Evolutionary conservation across 2,113 vertebrate species (phyloP).

Genomic region (Coreoperca whiteheadi): DNA sequence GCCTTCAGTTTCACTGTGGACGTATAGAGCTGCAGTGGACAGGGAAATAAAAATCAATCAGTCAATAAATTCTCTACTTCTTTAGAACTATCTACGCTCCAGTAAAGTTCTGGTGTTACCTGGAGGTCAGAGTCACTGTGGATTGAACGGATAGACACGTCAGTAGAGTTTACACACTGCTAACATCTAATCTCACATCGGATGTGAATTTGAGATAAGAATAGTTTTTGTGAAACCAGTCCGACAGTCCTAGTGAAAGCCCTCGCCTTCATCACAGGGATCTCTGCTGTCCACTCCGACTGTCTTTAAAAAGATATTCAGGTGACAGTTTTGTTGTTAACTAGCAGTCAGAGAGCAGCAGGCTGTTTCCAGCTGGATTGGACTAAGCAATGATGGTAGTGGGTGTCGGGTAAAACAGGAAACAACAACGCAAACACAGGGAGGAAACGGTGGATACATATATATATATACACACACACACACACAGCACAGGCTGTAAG

Average conservation of each 20-base stretch:
- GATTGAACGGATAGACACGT: background rate
- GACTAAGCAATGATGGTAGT: background rate
- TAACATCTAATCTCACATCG: background rate
- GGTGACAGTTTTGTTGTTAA: background rate
- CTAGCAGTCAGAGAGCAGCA: background rate
- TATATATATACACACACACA: no score
- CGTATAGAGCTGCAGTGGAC: background rate
- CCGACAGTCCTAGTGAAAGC: background rate
- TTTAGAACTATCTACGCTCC: background rate
- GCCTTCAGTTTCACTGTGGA: conserved; percentile 2
- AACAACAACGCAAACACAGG: background rate
- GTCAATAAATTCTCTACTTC: no score
- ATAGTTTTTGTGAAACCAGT: background rate
- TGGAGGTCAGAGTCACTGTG: background rate
- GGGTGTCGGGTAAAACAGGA: background rate
- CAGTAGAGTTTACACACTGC: background rate
- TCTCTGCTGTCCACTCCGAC: background rate
- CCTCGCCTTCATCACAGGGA: background rate
- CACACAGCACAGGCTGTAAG: background rate
- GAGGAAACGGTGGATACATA: background rate
- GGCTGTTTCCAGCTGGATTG: background rate
- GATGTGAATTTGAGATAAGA: background rate
- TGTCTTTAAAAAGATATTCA: background rate
- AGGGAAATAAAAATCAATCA: conserved; percentile 8
- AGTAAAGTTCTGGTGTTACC: background rate